Evolutionary conservation across 1,140 invertebrate species (phyloP), one percentile per base, ranked within the genome.

Genomic region (Eubasilissa regina): DNA sequence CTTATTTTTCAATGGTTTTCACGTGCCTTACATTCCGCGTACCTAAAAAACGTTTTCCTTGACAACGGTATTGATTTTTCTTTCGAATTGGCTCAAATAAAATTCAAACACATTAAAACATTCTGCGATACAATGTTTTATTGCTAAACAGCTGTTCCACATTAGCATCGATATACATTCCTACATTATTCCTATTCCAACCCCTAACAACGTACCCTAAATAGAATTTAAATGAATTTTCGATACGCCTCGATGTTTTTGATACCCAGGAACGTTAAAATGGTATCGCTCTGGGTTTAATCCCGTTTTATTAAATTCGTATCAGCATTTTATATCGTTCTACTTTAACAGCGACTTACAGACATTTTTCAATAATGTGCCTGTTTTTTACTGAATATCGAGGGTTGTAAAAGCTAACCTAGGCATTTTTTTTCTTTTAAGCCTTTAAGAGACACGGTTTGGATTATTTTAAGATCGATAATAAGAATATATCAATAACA

Each of bases 101-200:
- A 70, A 70, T 48, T 70, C n/a, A 47, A 47, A n/a, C 45, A 70
- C 51, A 70, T 70, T 70, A 70, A 70, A 70, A 70, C 66, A 48
- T 70, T 35, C 66, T 70, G 45, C 66, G 47, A 19, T 51, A 70
- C 66, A 70, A 70, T 70, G 75, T 80, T 80, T 80, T 80, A 80
- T 80, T 80, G 68, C 73, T 53, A 75, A 80, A 80, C 78, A 80
- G 78, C 78, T 80, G 78, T 68, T 80, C 64, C 75, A 53, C 75
- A 80, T 80, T 80, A 80, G 73, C 64, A 13, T 43, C 66, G 44
- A 70, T 53, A 80, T 80, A 80, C 25, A 70, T 70, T 80, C 75
- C 72, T 76, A 68, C 55, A 76, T 70, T 68, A 70, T 70, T 43
- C 56, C 55, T 75, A 55, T 13, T 25, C 58, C 43, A 21, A 48